Evolutionary conservation across 2,797 vertebrate genomes (phyloP).

Genomic region (Gymnodraco acuticeps): DNA sequence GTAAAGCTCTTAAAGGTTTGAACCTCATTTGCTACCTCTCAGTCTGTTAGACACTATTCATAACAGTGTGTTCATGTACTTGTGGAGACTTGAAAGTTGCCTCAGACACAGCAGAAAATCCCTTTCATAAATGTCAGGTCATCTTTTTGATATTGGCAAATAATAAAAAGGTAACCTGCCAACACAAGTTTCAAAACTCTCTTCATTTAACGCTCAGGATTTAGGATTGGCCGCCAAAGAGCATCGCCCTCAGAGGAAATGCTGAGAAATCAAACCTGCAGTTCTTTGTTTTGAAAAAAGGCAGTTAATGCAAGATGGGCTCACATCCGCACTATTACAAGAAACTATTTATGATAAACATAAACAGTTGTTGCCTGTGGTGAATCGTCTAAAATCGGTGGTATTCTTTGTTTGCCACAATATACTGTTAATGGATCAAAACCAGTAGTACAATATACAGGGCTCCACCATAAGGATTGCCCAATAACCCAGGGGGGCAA

Average conservation of each 20-base stretch:
- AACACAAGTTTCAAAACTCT: constrained; percentile 37
- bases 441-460: not conserved
- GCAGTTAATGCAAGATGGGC: not conserved
- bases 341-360: not conserved
- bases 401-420: not conserved
- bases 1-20: constrained; percentile 1
- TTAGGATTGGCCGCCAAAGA: constrained; percentile 12
- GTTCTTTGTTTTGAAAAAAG: not conserved
- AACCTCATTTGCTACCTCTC: constrained; percentile 2
- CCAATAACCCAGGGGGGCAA: too few relatives aligned
- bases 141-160: constrained; percentile 5
- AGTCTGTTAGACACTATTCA: not conserved
- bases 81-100: constrained; percentile 40
- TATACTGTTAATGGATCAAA: not conserved
- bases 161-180: constrained; percentile 24
- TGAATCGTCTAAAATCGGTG: not conserved
- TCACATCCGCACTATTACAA: not conserved
- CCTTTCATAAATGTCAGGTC: constrained; percentile 34
- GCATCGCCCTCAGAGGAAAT: not conserved
- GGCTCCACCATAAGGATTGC: too few relatives aligned
- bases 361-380: not conserved
- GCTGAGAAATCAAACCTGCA: not conserved
- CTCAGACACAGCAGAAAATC: constrained; percentile 11
- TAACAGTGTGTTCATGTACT: constrained; percentile 26
- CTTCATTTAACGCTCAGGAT: not conserved